Evolutionary conservation across 2,888 invertebrate species (phyloP), one percentile per base, ranked within the genome.

Genomic region (Agrilus cyanescens): DNA sequence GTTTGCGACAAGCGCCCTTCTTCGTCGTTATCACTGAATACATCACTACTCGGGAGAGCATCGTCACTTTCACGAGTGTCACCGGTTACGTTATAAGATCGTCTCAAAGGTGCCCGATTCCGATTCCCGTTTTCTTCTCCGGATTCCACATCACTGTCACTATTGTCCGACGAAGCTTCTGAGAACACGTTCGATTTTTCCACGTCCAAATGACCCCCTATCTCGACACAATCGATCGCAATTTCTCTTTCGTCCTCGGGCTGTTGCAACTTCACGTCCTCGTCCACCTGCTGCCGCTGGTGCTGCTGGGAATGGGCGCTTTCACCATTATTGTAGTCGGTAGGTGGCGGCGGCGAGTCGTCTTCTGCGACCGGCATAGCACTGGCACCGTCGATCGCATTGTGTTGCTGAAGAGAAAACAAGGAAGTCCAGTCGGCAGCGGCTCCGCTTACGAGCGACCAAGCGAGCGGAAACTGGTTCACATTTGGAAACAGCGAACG

Each of bases 181-280:
- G 75, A 74, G 13, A 74, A 73, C 30, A 67, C 66, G 46, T 53
- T 76, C 36, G 74, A 71, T 58, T 73, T 75, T 57, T 80, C 71
- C 32, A 68, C 66, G 42, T 64, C 63, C 40, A 72, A 54, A 54
- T 71, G 68, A 7, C 71, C 71, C 20, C 47, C 52, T n/a, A 58
- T 35, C 33, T 54, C 56, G 25, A 25, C 25, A 25, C 25, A 25
- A 4, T 38, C 38, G 29, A 15, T 13, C 29, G 15, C 38, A 31
- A 15, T 15, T 29, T 38, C 38, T 30, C 12, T 25, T 15, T 49
- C 50, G 14, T 49, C 52, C 4, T 37, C 43, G 14, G 37, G 25
- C 31, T 32, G 25, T 37, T 35, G 25, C 25, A 25, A 10, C 57
- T 80, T 71, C 31, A 68, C 66, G 42, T 64, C 63, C 40, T 71